A percentile compares a stretch with the other conserved stretches of the same genome.
Evolutionary conservation across 2,888 invertebrate genomes (phyloP).

Genomic region (Papilio elwesi): DNA sequence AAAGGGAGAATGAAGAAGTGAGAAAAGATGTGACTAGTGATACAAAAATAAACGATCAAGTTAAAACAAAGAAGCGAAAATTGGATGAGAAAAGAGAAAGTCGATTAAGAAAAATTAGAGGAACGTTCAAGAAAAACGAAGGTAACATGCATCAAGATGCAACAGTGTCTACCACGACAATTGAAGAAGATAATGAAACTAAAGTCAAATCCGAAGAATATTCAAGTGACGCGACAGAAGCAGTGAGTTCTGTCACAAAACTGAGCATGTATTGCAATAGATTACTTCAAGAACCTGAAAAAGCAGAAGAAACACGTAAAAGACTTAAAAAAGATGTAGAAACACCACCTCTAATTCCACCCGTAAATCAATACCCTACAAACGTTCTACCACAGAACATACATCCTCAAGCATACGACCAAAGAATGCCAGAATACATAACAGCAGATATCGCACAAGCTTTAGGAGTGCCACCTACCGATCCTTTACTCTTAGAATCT

Average conservation of each 20-base stretch:
- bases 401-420: conserved; percentile 51
- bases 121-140: conserved; percentile 68
- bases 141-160: conserved; percentile 78
- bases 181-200: conserved; percentile 59
- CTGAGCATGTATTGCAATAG: conserved; percentile 72
- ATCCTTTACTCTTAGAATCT: conserved; percentile 78
- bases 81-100: conserved; percentile 69
- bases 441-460: conserved; percentile 76
- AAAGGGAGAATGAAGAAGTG: conserved; percentile 53
- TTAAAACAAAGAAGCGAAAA: conserved; percentile 58
- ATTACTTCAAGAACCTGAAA: conserved; percentile 61
- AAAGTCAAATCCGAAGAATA: conserved; percentile 32
- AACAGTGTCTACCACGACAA: conserved; percentile 84
- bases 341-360: conserved; percentile 41
- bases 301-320: conserved; percentile 48
- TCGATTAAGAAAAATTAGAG: conserved; percentile 76
- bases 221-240: conserved; percentile 26
- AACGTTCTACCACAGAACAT: conserved; percentile 35
- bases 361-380: conserved; percentile 44
- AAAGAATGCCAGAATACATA: conserved; percentile 68
- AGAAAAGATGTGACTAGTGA: conserved; percentile 48
- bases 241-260: conserved; percentile 66
- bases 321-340: conserved; percentile 40
- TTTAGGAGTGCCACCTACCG: conserved; percentile 75
- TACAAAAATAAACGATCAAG: conserved; percentile 50